A percentile compares a stretch with the other conserved stretches of the same genome.
Evolutionary conservation across 2,888 invertebrate species (phyloP).

Genomic region (Xylota segnis): DNA sequence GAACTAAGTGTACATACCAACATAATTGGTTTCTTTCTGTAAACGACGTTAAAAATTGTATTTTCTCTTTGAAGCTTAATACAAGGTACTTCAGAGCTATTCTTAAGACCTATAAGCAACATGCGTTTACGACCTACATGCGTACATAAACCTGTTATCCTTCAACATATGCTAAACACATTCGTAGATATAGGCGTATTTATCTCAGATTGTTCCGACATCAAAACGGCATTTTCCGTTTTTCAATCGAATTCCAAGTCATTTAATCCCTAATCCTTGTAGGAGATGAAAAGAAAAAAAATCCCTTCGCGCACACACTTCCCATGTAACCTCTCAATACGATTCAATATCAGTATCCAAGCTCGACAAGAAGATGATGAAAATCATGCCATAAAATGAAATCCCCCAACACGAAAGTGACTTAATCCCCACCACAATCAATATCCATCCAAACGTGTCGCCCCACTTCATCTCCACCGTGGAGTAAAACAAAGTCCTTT

Average conservation of each 20-base stretch:
- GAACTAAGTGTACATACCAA: no score
- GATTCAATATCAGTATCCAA: conserved; percentile 32
- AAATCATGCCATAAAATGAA: background rate
- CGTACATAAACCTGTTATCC: no score
- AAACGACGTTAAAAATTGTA: no score
- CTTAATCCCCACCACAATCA: background rate
- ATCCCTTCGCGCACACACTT: background rate
- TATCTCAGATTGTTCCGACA: background rate
- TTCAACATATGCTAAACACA: no score
- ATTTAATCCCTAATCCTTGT: background rate
- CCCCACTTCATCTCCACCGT: background rate
- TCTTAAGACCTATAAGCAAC: no score
- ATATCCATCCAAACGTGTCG: background rate
- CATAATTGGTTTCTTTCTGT: no score
- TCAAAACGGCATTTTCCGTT: conserved; percentile 1
- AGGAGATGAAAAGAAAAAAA: background rate
- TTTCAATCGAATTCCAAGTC: conserved; percentile 1
- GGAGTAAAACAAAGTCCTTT: conserved; percentile 5
- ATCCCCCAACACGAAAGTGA: background rate
- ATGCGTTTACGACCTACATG: no score
- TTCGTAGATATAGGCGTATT: background rate
- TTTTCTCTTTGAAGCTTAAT: no score
- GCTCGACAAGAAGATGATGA: background rate
- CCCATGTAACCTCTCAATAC: background rate
- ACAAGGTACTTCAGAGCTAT: no score